Evolutionary conservation across 2,113 vertebrate species (phyloP).

Genomic region (Pygoscelis adeliae): DNA sequence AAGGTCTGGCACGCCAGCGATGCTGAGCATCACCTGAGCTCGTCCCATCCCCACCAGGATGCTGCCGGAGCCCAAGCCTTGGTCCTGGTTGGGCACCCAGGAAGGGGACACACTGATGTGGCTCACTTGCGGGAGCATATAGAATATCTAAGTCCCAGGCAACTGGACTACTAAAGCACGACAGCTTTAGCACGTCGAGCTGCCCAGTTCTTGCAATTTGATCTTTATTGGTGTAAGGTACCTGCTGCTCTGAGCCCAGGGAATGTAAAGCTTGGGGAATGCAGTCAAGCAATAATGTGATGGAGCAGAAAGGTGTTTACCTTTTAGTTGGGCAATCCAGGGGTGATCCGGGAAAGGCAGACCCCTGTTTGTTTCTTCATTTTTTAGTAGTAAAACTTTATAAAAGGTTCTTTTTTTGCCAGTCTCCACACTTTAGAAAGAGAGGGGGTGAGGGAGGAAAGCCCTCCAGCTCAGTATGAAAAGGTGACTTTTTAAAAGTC

Average conservation of each 20-base stretch:
- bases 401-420: background rate
- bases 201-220: background rate
- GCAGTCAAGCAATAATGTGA: rapidly evolving
- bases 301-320: rapidly evolving
- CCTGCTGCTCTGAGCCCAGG: background rate
- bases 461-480: background rate
- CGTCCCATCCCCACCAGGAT: rapidly evolving
- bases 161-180: too few species aligned
- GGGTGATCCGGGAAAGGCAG: background rate
- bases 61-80: background rate
- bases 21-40: background rate
- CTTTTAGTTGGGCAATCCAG: background rate
- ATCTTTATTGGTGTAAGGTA: background rate
- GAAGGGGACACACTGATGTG: background rate
- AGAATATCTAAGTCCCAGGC: background rate
- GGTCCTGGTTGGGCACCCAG: background rate
- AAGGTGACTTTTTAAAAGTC: background rate
- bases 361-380: background rate
- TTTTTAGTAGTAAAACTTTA: background rate
- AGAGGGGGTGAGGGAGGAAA: background rate
- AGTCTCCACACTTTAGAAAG: background rate
- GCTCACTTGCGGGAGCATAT: rapidly evolving
- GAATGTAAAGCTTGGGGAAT: background rate
- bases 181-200: rapidly evolving
- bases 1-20: rapidly evolving